These are phyloP conservation scores for Matsumurasca onukii DNA, from an alignment of 1,140 invertebrate species.

Conservation along the genomic window DNA sequence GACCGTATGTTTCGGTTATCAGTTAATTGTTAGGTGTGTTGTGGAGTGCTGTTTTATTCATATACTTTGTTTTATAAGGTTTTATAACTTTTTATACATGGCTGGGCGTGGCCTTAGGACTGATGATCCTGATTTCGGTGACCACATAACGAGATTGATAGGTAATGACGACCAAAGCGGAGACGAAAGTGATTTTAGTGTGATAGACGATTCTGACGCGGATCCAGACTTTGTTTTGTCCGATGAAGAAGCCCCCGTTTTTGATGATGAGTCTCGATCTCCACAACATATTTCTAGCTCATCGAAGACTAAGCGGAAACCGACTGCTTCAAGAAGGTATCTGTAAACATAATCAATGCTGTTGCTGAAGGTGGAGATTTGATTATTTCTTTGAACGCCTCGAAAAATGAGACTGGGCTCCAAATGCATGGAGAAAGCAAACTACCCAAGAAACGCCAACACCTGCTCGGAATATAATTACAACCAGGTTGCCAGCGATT, in stretches of 20 bases:
- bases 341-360: background rate
- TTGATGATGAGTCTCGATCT: too few species aligned
- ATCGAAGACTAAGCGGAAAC: background rate
- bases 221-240: too few species aligned
- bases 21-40: background rate
- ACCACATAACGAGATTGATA: background rate
- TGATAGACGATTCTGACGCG: background rate
- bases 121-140: background rate
- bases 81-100: background rate
- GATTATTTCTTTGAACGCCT: background rate
- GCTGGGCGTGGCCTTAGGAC: background rate
- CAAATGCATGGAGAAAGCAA: background rate
- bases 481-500: background rate
- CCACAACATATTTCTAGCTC: background rate
- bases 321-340: background rate
- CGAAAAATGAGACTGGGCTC: background rate
- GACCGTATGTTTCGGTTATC: background rate
- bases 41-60: background rate
- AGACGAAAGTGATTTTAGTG: background rate
- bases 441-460: background rate
- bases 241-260: background rate
- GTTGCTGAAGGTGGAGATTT: too few species aligned
- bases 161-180: background rate
- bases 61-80: too few species aligned
- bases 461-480: background rate